Percentiles rank a stretch among this genome's conserved stretches.
Evolutionary conservation across 1,140 invertebrate species (phyloP).

Genomic region (Trissolcus basalis): DNA sequence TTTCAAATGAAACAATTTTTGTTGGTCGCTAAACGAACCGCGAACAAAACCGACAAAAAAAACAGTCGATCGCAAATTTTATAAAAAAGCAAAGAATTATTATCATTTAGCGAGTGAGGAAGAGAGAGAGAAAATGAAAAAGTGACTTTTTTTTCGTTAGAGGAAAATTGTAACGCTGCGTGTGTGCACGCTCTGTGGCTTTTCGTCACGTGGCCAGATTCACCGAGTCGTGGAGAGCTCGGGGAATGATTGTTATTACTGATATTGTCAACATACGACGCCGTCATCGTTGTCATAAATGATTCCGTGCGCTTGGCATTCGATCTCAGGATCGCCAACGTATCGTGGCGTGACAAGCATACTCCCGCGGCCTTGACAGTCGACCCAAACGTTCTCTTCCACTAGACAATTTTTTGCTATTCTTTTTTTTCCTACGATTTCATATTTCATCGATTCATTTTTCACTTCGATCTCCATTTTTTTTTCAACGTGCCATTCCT

Average conservation of each 20-base stretch:
- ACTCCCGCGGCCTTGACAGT: constrained; percentile 71
- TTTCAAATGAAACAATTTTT: constrained; percentile 43
- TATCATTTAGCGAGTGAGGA: no score
- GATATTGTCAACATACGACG: constrained; percentile 54
- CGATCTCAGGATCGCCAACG: constrained; percentile 61
- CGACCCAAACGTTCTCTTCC: constrained; percentile 65
- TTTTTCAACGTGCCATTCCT: no score
- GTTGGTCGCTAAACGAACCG: not conserved
- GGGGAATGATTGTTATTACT: constrained; percentile 56
- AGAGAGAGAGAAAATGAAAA: not conserved
- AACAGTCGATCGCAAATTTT: not conserved
- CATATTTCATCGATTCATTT: not conserved
- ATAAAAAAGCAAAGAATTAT: not conserved
- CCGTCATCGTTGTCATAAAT: constrained; percentile 57
- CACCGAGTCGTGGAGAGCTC: constrained; percentile 30
- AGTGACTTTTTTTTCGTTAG: not conserved
- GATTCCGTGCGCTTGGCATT: constrained; percentile 61
- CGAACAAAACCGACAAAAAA: not conserved
- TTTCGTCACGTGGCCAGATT: constrained; percentile 35
- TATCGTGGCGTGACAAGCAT: constrained; percentile 66
- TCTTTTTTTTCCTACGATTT: not conserved
- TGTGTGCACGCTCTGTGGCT: constrained; percentile 6
- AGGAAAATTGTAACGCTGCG: constrained; percentile 18
- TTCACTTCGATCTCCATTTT: not conserved
- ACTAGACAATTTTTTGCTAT: constrained; percentile 46